Percentiles rank a stretch among this genome's conserved stretches.
phyloP scores from a whole-genome alignment of 2,797 vertebrate species.

The Chloroceryle inda region DNA sequence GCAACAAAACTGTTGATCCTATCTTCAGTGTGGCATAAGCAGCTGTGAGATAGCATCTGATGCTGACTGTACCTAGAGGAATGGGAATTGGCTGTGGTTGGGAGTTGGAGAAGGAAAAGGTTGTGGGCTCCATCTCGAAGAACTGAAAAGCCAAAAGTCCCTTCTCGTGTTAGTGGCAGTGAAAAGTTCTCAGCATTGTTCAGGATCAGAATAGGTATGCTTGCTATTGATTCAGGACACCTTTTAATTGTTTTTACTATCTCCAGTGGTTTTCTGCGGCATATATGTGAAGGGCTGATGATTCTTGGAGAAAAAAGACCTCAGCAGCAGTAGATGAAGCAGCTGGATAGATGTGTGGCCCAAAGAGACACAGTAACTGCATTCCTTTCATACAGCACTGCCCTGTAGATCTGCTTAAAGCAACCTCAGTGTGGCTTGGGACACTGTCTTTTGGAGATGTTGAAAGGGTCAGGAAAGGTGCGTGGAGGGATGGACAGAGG shows the following conservation, averaged over 20 bases:
- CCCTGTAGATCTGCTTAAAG: background rate
- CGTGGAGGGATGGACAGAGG: background rate
- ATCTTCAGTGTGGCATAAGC: background rate
- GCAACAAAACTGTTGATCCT: background rate
- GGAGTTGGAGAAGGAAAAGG: background rate
- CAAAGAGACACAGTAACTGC: background rate
- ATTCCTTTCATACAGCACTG: background rate
- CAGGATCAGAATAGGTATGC: background rate
- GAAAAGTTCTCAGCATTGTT: background rate
- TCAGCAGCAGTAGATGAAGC: background rate
- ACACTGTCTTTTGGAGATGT: background rate
- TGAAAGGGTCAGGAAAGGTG: background rate
- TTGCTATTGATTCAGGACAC: background rate
- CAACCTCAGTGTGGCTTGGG: background rate
- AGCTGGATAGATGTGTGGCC: background rate
- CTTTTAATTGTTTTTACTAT: background rate
- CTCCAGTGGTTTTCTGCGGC: background rate
- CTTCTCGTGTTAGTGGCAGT: background rate
- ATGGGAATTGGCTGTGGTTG: background rate
- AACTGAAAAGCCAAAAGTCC: background rate
- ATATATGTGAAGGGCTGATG: background rate
- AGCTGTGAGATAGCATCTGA: background rate
- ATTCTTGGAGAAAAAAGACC: background rate
- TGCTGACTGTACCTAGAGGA: background rate
- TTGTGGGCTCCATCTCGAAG: background rate